Evolutionary conservation across 2,797 vertebrate species (phyloP), one percentile per base, ranked within the genome.

Genomic region (Pagetopsis macropterus): DNA sequence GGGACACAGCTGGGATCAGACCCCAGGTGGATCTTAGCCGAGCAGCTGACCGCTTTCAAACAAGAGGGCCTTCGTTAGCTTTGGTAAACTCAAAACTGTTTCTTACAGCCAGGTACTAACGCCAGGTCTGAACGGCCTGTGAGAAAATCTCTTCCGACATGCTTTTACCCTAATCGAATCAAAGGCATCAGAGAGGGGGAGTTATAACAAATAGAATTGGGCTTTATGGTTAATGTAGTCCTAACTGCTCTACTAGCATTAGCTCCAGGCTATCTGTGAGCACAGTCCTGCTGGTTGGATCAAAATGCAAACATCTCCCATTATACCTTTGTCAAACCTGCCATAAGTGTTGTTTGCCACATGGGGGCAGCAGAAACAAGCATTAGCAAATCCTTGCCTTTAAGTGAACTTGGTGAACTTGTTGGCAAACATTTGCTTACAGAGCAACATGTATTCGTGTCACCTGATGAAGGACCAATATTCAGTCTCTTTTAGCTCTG

Each of bases 181-280:
- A 62, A 68, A 68, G 65, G 67, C 65, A 61, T 37, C 62, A 17
- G 44, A 64, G 59, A 48, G 41, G 23, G n/a, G 14, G 19, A 14
- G 51, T n/a, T 21, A 65, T 12, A 15, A 19, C 33, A 13, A 12
- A 41, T 46, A 63, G 7, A 46, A 27, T 31, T 40, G 3, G 33
- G 37, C 31, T 27, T n/a, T 21, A 9, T 45, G 3, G 8, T 19
- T n/a, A 10, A n/a, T 41, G 16, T 40, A 49, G 14, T 57, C 9
- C 19, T 41, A 9, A 49, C 14, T 23, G 33, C 19, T 49, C 5
- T 43, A 12, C 21, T 13, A 12, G 37, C 17, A 40, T 54, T 2
- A n/a, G 3, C 27, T 46, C 41, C 23, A 57, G 12, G 19, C 17
- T 21, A 21, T 40, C 52, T 6, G 3, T 52, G 40, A 51, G 40